phyloP scores from a whole-genome alignment of 92 coral and sea anemone genomes.

The Palythoa grandiflora region DNA sequence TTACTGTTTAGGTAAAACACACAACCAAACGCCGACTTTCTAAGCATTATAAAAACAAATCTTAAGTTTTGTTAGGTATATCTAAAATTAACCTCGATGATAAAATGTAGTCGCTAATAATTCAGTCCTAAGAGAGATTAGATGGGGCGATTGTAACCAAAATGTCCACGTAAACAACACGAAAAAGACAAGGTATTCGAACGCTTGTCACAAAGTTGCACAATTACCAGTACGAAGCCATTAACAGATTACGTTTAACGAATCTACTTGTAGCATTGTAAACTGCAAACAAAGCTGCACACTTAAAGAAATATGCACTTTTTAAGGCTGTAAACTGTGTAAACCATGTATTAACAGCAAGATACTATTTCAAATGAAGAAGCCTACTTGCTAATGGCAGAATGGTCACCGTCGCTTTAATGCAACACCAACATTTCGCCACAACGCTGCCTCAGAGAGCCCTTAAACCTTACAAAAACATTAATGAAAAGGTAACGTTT shows the following conservation, averaged over 20 bases:
- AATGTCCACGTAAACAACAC: slow-evolving; percentile 24
- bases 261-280: neutral
- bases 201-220: slow-evolving; percentile 4
- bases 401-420: slow-evolving; percentile 28
- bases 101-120: slow-evolving; percentile 1
- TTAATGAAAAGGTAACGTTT: neutral
- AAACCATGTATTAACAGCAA: slow-evolving; percentile 21
- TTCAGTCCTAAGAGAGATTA: slow-evolving; percentile 11
- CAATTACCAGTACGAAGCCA: slow-evolving; percentile 2
- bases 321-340: neutral
- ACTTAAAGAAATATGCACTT: neutral
- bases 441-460: neutral
- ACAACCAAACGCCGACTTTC: neutral
- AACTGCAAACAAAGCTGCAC: slow-evolving; percentile 28
- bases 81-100: slow-evolving; percentile 4
- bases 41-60: slow-evolving; percentile 1
- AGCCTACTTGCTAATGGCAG: slow-evolving; percentile 20
- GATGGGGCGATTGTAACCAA: slow-evolving; percentile 7
- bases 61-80: neutral
- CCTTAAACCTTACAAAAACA: neutral
- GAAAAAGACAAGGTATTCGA: neutral
- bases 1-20: neutral
- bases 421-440: slow-evolving; percentile 21
- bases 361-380: slow-evolving; percentile 42
- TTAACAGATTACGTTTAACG: slow-evolving; percentile 3